phyloP scores from a whole-genome alignment of 2,797 vertebrate genomes.

The Macroramphosus scolopax region DNA sequence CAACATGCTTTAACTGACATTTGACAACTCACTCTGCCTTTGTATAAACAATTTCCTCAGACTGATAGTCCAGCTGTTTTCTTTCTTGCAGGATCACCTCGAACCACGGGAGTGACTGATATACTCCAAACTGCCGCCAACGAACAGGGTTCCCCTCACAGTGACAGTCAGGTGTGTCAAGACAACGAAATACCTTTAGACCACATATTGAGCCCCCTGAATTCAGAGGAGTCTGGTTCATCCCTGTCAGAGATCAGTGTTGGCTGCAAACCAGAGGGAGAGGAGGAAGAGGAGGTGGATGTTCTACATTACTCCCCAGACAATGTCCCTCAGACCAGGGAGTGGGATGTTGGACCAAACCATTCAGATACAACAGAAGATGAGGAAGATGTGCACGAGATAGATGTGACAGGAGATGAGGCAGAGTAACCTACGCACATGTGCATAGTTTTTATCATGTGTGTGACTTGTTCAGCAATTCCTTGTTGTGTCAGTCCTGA shows the following conservation, averaged over 20 bases:
- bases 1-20: too few relatives aligned
- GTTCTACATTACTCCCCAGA: slow-evolving; percentile 56
- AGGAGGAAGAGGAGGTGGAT: slow-evolving; percentile 66
- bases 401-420: slow-evolving; percentile 73
- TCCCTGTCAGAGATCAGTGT: neutral
- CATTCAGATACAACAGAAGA: slow-evolving; percentile 23
- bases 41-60: too few relatives aligned
- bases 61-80: too few relatives aligned
- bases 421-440: slow-evolving; percentile 30
- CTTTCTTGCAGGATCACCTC: neutral
- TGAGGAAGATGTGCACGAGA: slow-evolving; percentile 58
- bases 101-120: neutral
- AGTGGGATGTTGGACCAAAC: neutral
- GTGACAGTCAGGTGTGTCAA: neutral
- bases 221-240: neutral
- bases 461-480: slow-evolving; percentile 5
- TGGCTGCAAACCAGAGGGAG: slow-evolving; percentile 16
- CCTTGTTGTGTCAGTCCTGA: neutral
- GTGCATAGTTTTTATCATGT: slow-evolving; percentile 12
- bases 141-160: neutral
- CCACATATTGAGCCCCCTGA: neutral
- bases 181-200: neutral
- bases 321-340: neutral
- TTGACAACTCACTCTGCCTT: too few relatives aligned
- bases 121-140: neutral